Conservation (phyloP, 2,797 vertebrate species). For the Lagorchestes hirsutus region DNA sequence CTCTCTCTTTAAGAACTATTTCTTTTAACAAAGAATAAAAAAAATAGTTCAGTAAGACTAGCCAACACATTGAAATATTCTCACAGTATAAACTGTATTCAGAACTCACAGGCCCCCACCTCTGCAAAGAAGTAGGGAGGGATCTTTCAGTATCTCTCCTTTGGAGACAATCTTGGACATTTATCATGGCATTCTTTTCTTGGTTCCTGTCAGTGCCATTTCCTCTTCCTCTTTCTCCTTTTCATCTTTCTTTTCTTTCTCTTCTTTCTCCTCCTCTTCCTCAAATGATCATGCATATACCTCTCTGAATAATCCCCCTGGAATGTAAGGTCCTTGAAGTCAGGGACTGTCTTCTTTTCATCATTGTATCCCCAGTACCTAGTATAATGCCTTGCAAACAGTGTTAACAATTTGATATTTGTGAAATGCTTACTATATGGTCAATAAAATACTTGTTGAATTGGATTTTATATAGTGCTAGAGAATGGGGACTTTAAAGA, state of each 20-base stretch:
- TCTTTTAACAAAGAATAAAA: background rate
- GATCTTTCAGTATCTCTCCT: background rate
- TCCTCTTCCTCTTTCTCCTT: background rate
- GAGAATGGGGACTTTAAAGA: background rate
- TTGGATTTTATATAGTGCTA: background rate
- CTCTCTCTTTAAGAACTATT: background rate
- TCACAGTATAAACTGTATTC: background rate
- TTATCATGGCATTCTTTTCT: background rate
- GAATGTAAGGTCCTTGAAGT: background rate
- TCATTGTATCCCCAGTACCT: background rate
- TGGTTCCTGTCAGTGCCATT: background rate
- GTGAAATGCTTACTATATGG: background rate
- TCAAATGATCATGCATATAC: background rate
- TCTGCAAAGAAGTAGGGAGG: background rate
- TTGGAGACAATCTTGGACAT: background rate
- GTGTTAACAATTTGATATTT: background rate
- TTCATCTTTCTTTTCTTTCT: background rate
- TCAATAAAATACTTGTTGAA: background rate
- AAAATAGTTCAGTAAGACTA: background rate
- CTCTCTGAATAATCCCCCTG: background rate
- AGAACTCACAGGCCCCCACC: background rate
- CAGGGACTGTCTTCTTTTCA: background rate
- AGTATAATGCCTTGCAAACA: background rate
- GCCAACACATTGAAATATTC: background rate
- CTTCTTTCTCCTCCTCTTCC: background rate